phyloP scores from a whole-genome alignment of 2,113 vertebrate species.

The Chaetodon trifascialis region DNA sequence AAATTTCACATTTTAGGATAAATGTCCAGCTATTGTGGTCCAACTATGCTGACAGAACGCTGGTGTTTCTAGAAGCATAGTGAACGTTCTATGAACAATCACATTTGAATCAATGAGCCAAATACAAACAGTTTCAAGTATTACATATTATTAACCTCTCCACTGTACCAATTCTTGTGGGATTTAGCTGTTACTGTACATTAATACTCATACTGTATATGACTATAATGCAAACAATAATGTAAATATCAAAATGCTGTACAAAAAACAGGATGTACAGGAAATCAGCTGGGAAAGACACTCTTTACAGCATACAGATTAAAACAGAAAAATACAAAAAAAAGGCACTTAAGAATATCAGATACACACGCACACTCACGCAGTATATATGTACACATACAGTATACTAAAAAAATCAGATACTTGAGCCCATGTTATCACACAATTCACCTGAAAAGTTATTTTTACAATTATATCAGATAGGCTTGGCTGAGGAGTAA shows the following conservation, averaged over 20 bases:
- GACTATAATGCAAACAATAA: conserved; percentile 47
- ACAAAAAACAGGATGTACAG: conserved; percentile 61
- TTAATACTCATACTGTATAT: conserved; percentile 34
- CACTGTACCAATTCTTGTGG: conserved; percentile 13
- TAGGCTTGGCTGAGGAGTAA: conserved; percentile 51
- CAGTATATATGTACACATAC: conserved; percentile 33
- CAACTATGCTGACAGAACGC: background rate
- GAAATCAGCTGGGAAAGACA: conserved; percentile 51
- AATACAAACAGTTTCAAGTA: conserved; percentile 68
- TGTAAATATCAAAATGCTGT: conserved; percentile 66
- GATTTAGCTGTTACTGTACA: conserved; percentile 38
- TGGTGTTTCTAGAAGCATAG: conserved; percentile 24
- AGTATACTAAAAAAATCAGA: conserved; percentile 48
- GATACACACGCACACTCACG: conserved; percentile 20
- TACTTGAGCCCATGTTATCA: conserved; percentile 62
- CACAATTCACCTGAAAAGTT: conserved; percentile 74
- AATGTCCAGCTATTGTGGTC: conserved; percentile 20
- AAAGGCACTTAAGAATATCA: conserved; percentile 83
- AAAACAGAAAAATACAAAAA: conserved; percentile 73
- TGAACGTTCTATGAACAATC: conserved; percentile 47
- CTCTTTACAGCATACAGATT: conserved; percentile 53
- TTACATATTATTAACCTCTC: conserved; percentile 33
- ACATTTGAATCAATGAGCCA: conserved; percentile 52
- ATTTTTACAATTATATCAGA: conserved; percentile 75
- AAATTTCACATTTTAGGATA: conserved; percentile 61